Conservation (phyloP, 2,888 invertebrate genomes). For the Chymomyza amoena region DNA sequence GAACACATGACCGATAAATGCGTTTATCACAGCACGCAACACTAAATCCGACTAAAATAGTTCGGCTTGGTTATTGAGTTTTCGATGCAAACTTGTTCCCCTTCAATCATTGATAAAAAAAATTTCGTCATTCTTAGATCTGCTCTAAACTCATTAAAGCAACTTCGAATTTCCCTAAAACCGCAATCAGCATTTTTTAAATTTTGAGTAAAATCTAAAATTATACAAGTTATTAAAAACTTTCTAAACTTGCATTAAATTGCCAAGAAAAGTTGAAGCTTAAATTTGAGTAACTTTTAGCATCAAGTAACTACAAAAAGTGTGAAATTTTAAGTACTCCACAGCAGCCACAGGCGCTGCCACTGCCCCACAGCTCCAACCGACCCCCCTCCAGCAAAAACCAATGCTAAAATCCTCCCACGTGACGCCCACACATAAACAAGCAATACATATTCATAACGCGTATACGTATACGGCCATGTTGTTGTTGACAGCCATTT, state of each 20-base stretch:
- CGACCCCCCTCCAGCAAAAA: not conserved
- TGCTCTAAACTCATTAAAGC: too few species aligned
- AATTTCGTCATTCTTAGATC: too few species aligned
- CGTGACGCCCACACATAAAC: constrained; percentile 43
- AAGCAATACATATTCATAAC: constrained; percentile 70
- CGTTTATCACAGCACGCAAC: too few species aligned
- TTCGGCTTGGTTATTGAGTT: too few species aligned
- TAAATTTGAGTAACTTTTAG: not conserved
- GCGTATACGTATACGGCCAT: constrained; percentile 72
- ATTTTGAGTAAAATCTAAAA: too few species aligned
- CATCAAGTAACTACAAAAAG: constrained; percentile 41
- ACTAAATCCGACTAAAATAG: too few species aligned
- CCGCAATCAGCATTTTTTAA: too few species aligned
- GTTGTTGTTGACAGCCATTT: constrained; percentile 73
- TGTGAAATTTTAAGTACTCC: constrained; percentile 68
- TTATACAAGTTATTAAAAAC: not conserved
- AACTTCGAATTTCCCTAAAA: too few species aligned
- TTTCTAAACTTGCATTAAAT: not conserved
- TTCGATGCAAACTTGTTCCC: too few species aligned
- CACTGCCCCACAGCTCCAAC: constrained; percentile 29
- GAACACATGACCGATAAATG: too few species aligned
- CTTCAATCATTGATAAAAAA: too few species aligned
- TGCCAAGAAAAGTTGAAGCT: not conserved
- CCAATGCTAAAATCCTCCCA: not conserved
- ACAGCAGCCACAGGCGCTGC: constrained; percentile 58